Evolutionary conservation across 2,888 invertebrate genomes (phyloP).

Genomic region (Heterodera filipjevi): DNA sequence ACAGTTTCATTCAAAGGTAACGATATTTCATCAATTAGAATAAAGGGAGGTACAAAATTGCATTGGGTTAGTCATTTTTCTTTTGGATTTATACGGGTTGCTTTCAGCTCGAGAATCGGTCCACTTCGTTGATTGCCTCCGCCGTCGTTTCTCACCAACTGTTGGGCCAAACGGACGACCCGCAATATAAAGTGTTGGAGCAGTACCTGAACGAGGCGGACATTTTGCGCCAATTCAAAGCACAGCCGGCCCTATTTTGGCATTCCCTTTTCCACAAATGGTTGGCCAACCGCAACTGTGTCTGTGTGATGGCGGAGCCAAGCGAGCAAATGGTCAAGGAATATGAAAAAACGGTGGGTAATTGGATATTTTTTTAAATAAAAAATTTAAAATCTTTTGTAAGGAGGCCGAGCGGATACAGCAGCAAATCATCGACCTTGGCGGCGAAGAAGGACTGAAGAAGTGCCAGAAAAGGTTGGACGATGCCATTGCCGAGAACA

Average conservation of each 20-base stretch:
- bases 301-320: slow-evolving; percentile 71
- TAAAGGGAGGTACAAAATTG: too few species aligned
- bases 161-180: slow-evolving; percentile 71
- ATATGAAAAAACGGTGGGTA: slow-evolving; percentile 70
- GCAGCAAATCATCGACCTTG: slow-evolving; percentile 72
- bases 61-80: not conserved
- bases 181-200: slow-evolving; percentile 43
- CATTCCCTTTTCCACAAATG: slow-evolving; percentile 70
- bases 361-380: not conserved
- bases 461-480: slow-evolving; percentile 73
- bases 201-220: slow-evolving; percentile 47
- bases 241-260: slow-evolving; percentile 77
- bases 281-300: slow-evolving; percentile 49
- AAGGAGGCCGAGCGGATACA: slow-evolving; percentile 77
- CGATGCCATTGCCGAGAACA: slow-evolving; percentile 78
- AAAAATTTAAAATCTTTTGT: not conserved
- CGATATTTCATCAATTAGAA: too few species aligned
- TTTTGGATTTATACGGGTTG: not conserved
- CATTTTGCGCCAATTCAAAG: slow-evolving; percentile 70
- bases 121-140: slow-evolving; percentile 79
- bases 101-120: slow-evolving; percentile 71
- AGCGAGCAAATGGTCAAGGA: slow-evolving; percentile 73
- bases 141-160: slow-evolving; percentile 81
- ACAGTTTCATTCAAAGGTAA: slow-evolving; percentile 39
- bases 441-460: slow-evolving; percentile 75